Evolutionary conservation across 2,888 invertebrate species (phyloP).

Genomic region (Macrophya annulata): DNA sequence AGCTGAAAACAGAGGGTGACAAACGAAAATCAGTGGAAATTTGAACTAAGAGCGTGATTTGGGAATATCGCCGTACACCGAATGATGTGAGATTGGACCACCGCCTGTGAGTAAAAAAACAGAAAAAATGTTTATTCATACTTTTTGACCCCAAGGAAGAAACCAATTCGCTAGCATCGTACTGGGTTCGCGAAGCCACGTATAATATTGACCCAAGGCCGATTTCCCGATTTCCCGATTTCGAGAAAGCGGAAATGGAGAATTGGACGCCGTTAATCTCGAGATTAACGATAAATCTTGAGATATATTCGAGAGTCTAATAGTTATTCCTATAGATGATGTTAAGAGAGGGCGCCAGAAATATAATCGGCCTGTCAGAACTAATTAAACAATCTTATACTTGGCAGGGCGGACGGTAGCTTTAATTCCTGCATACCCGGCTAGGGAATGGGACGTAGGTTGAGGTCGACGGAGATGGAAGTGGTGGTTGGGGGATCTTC

Average conservation of each 20-base stretch:
- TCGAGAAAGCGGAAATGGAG: constrained; percentile 1
- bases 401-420: constrained; percentile 58
- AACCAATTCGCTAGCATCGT: neutral
- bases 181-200: neutral
- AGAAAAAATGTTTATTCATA: neutral
- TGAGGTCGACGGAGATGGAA: constrained; percentile 45
- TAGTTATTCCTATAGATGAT: constrained; percentile 33
- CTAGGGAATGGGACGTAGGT: constrained; percentile 46
- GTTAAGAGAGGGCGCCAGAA: constrained; percentile 24
- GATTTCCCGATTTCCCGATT: constrained; percentile 13
- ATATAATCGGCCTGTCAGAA: constrained; percentile 57
- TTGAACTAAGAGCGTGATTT: neutral
- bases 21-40: neutral
- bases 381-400: constrained; percentile 68
- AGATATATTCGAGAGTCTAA: constrained; percentile 5
- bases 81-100: neutral
- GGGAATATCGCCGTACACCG: neutral
- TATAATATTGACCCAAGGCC: constrained; percentile 23
- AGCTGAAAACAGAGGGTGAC: neutral
- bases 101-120: neutral
- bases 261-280: constrained; percentile 31
- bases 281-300: constrained; percentile 23
- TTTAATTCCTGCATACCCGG: constrained; percentile 62
- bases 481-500: constrained; percentile 59
- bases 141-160: neutral